Conservation (phyloP, 2,113 vertebrate genomes). For the Chunga burmeisteri region DNA sequence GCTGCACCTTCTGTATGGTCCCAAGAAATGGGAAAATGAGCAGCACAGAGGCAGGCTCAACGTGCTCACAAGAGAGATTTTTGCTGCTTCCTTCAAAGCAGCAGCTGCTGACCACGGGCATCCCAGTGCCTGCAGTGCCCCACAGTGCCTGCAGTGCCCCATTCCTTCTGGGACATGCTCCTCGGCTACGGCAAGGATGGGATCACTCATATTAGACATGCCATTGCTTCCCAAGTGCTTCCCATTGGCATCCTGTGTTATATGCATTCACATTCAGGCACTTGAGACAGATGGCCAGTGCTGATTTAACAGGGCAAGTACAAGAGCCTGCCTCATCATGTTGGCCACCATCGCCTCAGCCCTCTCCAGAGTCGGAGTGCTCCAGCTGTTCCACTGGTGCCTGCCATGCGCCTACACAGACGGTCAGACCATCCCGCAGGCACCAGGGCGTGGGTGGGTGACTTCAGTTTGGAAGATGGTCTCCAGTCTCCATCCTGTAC, state of each 20-base stretch:
- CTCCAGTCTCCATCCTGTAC: neutral
- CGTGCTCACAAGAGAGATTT: neutral
- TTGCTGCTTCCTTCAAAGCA: neutral
- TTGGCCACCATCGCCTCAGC: neutral
- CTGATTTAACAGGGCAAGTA: neutral
- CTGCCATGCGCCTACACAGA: neutral
- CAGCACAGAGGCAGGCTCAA: neutral
- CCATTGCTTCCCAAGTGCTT: neutral
- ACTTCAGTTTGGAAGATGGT: neutral
- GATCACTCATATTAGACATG: neutral
- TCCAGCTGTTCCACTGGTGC: neutral
- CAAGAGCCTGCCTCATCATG: neutral
- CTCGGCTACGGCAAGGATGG: neutral
- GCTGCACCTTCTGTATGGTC: neutral
- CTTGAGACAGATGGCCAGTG: neutral
- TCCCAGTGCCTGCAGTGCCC: neutral
- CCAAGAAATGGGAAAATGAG: neutral
- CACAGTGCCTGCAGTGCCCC: neutral
- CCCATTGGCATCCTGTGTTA: neutral
- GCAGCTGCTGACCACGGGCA: neutral
- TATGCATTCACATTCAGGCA: neutral
- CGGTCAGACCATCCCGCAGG: neutral
- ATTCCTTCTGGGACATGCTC: neutral
- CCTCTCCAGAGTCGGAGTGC: neutral
- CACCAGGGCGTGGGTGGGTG: neutral